These are phyloP conservation scores for Oscheius sp. DNA, from an alignment of 2,888 invertebrate species.

Conservation along the genomic window DNA sequence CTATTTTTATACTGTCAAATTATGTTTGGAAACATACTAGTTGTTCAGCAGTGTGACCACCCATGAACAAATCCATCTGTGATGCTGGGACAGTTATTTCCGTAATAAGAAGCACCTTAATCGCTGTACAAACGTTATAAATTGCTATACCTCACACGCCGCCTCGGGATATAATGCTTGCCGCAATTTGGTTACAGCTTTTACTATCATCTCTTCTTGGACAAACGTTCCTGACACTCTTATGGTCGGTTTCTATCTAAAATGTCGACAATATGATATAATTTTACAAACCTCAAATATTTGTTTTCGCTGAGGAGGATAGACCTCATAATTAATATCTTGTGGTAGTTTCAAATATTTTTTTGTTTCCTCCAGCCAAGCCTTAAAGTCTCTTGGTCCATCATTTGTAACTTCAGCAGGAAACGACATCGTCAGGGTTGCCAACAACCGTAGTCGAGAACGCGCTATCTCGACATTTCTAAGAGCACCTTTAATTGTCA, in stretches of 20 bases:
- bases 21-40: not conserved
- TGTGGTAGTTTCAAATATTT: not conserved
- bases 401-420: not conserved
- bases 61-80: conserved; percentile 14
- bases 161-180: not conserved
- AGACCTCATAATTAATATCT: not conserved
- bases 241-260: conserved; percentile 12
- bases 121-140: not conserved
- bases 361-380: not conserved
- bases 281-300: conserved; percentile 4
- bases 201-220: not conserved
- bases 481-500: not conserved
- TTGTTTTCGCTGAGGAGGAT: conserved; percentile 9
- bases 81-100: conserved; percentile 13
- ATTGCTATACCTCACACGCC: not conserved
- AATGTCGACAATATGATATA: too few relatives aligned
- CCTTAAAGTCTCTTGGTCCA: not conserved
- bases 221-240: conserved; percentile 4
- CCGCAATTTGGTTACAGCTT: not conserved
- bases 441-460: not conserved
- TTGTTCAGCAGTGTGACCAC: conserved; percentile 13
- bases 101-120: conserved; percentile 1
- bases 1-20: not conserved
- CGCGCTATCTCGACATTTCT: conserved; percentile 7
- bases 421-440: conserved; percentile 10